Percentiles rank a stretch among this genome's conserved stretches.
phyloP scores from a whole-genome alignment of 1,140 invertebrate genomes.

The Helicoverpa armigera region DNA sequence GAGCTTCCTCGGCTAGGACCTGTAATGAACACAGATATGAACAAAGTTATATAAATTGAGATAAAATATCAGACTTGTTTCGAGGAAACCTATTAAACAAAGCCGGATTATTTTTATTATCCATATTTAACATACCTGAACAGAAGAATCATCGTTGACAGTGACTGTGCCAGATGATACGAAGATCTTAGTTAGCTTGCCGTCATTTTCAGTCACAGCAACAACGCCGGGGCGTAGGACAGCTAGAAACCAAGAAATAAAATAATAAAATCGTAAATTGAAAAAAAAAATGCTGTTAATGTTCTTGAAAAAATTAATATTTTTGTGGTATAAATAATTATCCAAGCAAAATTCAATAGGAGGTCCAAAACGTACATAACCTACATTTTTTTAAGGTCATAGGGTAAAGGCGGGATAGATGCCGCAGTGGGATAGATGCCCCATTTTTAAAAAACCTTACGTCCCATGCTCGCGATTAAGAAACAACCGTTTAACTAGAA shows the following conservation, averaged over 20 bases:
- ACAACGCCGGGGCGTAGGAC: constrained; percentile 98
- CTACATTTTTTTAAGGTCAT: too few species aligned
- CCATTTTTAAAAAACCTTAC: too few species aligned
- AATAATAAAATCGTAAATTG: neutral
- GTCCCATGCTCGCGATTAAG: too few species aligned
- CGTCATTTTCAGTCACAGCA: constrained; percentile 96
- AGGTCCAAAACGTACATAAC: too few species aligned
- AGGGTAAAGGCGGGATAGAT: too few species aligned
- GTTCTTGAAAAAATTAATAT: too few species aligned
- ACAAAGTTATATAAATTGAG: neutral
- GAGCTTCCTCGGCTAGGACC: constrained; percentile 98
- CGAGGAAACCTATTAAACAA: constrained; percentile 2
- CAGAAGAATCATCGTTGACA: constrained; percentile 99
- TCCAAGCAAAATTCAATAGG: too few species aligned
- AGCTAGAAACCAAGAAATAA: too few species aligned
- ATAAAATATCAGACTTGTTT: neutral
- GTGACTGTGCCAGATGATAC: constrained; percentile 99
- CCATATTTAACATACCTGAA: constrained; percentile 90
- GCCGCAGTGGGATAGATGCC: too few species aligned
- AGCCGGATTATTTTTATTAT: neutral
- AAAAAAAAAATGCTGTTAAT: too few species aligned
- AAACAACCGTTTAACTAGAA: too few species aligned
- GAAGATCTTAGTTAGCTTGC: constrained; percentile 95
- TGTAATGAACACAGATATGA: constrained; percentile 65
- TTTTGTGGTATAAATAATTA: too few species aligned